Evolutionary conservation across 1,140 invertebrate genomes (phyloP).

Genomic region (Apis florea): DNA sequence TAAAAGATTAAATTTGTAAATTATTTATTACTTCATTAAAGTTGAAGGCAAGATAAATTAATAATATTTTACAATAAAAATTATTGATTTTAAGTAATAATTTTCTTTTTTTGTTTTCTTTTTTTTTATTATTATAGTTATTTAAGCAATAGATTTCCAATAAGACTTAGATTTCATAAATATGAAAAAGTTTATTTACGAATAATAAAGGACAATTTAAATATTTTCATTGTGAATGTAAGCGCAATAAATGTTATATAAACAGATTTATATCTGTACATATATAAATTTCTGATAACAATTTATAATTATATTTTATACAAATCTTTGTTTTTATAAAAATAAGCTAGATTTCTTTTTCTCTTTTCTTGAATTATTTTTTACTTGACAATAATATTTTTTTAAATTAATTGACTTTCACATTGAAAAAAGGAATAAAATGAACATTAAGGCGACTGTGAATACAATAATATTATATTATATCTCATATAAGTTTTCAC

Average conservation of each 20-base stretch:
- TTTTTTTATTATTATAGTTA: slow-evolving; percentile 53
- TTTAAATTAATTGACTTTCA: slow-evolving; percentile 16
- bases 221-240: neutral
- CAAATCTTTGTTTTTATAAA: slow-evolving; percentile 55
- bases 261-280: slow-evolving; percentile 58
- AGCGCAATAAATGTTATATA: slow-evolving; percentile 1
- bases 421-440: neutral
- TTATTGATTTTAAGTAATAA: neutral
- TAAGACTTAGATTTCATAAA: slow-evolving; percentile 51
- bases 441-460: neutral
- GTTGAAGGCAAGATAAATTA: slow-evolving; percentile 55
- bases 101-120: neutral
- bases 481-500: slow-evolving; percentile 61
- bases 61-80: neutral
- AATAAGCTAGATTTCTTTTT: slow-evolving; percentile 2
- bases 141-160: slow-evolving; percentile 54
- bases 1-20: slow-evolving; percentile 69
- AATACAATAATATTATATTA: slow-evolving; percentile 37
- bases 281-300: slow-evolving; percentile 40
- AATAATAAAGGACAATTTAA: neutral
- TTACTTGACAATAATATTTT: neutral
- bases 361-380: neutral
- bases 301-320: slow-evolving; percentile 66
- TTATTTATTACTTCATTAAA: slow-evolving; percentile 73
- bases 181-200: neutral